Conservation (phyloP, 2,113 vertebrate species). For the Jaculus jaculus region DNA sequence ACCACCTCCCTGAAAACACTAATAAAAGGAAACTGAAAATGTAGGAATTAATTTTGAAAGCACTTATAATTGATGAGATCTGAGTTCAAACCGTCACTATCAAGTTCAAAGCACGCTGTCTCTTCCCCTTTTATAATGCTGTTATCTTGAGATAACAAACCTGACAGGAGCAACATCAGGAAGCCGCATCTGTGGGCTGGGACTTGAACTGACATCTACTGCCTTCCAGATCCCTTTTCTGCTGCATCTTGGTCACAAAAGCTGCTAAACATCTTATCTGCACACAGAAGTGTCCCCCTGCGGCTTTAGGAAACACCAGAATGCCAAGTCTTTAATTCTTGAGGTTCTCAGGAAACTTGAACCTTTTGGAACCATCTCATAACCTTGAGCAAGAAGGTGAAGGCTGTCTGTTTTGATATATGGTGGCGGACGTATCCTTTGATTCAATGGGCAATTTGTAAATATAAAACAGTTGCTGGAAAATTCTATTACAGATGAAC, state of each 20-base stretch:
- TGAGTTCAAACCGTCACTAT: slow-evolving; percentile 27
- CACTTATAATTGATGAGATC: slow-evolving; percentile 37
- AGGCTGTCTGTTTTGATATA: slow-evolving; percentile 44
- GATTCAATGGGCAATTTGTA: slow-evolving; percentile 43
- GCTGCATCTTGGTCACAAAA: slow-evolving; percentile 54
- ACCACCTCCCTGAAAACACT: too few relatives aligned
- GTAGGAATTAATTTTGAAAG: slow-evolving; percentile 24
- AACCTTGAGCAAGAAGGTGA: slow-evolving; percentile 45
- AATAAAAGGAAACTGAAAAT: slow-evolving; percentile 19
- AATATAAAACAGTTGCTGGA: slow-evolving; percentile 70
- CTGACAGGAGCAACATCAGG: slow-evolving; percentile 19
- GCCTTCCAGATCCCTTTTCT: not conserved
- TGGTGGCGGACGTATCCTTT: slow-evolving; percentile 22
- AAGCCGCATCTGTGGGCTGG: slow-evolving; percentile 23
- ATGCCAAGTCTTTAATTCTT: slow-evolving; percentile 61
- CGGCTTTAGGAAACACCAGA: slow-evolving; percentile 54
- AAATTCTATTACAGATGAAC: slow-evolving; percentile 71
- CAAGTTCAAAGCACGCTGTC: slow-evolving; percentile 29
- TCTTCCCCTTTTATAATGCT: not conserved
- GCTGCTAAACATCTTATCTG: slow-evolving; percentile 49
- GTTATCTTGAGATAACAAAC: slow-evolving; percentile 60
- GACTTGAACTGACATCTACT: not conserved
- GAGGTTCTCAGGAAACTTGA: not conserved
- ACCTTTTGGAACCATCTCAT: slow-evolving; percentile 20
- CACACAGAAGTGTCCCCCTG: slow-evolving; percentile 34